Conservation (phyloP, 2,797 vertebrate species). For the Rallus crepitans region DNA sequence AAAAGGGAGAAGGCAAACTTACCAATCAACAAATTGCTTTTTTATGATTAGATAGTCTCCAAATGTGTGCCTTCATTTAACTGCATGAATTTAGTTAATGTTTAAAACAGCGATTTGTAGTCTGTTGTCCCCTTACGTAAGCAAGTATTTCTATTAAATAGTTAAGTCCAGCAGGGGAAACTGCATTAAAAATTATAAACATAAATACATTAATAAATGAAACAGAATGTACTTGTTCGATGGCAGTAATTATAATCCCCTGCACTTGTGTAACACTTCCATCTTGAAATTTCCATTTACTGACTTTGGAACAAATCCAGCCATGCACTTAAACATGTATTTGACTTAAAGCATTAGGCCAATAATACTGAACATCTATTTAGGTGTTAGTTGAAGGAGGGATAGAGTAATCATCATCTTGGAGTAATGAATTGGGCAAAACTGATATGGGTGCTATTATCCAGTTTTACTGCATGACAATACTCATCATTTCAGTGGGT, state of each 20-base stretch:
- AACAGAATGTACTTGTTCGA: neutral
- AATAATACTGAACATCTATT: neutral
- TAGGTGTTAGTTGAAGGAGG: neutral
- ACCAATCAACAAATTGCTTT: constrained; percentile 29
- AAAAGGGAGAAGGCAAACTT: constrained; percentile 30
- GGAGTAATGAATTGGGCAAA: neutral
- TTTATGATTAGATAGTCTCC: constrained; percentile 12
- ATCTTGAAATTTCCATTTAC: neutral
- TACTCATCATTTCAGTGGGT: neutral
- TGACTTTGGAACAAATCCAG: neutral
- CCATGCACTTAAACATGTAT: neutral
- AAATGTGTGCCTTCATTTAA: neutral
- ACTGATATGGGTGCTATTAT: neutral
- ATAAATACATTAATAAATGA: constrained; percentile 13
- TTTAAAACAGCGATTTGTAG: neutral
- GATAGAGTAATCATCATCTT: neutral
- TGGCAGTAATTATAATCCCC: neutral
- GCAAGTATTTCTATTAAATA: neutral
- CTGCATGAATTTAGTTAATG: neutral
- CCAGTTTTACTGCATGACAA: neutral
- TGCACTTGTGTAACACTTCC: neutral
- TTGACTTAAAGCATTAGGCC: neutral
- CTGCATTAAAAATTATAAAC: constrained; percentile 3
- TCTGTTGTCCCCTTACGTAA: neutral
- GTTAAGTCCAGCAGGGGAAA: constrained; percentile 16